A percentile compares a stretch with the other conserved stretches of the same genome.
Evolutionary conservation across 1,140 invertebrate species (phyloP).

Genomic region (Magallana gigas): DNA sequence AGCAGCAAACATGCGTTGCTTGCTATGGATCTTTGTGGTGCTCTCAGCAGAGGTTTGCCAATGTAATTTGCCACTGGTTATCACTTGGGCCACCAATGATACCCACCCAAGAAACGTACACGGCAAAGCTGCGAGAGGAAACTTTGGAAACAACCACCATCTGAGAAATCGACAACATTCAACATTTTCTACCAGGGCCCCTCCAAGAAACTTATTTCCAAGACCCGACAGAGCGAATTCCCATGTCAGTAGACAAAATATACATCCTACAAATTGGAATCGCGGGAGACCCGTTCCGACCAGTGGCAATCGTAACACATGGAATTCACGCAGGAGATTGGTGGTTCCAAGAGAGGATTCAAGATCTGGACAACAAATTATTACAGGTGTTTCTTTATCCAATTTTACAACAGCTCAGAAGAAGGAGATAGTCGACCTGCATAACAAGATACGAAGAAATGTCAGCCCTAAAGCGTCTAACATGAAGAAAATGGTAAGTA

Average conservation of each 20-base stretch:
- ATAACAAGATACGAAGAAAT: slow-evolving; percentile 4
- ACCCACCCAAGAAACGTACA: background rate
- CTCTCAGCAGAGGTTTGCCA: background rate
- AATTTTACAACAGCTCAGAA: background rate
- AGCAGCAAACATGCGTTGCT: background rate
- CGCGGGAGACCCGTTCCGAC: background rate
- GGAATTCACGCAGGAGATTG: background rate
- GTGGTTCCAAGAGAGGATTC: background rate
- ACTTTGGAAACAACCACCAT: background rate
- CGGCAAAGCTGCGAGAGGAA: background rate
- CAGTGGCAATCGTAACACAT: background rate
- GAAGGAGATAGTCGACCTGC: background rate
- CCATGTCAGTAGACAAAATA: background rate
- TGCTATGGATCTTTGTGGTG: background rate
- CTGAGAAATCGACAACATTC: background rate
- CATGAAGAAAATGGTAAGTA: slow-evolving; percentile 16
- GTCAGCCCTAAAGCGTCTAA: background rate
- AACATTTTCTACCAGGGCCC: background rate
- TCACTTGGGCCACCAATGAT: background rate
- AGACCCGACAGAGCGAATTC: background rate
- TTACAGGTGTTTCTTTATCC: background rate
- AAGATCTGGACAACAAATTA: background rate
- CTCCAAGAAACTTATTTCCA: background rate
- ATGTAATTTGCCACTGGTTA: background rate
- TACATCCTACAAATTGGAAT: background rate